A percentile compares a stretch with the other conserved stretches of the same genome.
Evolutionary conservation across 1,140 invertebrate genomes (phyloP).

Genomic region (Thalassaphorura encarpata): DNA sequence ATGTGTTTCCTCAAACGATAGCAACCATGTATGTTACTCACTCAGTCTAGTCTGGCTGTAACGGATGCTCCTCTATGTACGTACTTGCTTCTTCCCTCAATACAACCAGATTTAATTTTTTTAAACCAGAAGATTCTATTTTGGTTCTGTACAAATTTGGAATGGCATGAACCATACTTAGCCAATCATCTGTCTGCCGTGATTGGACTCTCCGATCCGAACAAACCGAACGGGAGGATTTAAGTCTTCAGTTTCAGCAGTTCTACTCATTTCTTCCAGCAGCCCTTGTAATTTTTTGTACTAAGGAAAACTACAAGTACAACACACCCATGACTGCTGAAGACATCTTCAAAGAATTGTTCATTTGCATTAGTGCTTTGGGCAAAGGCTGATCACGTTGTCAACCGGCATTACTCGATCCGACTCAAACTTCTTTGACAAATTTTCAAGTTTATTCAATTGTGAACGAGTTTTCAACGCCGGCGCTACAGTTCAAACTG

Average conservation of each 20-base stretch:
- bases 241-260: not conserved
- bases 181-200: constrained; percentile 33
- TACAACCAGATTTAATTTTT: too few species aligned
- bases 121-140: constrained; percentile 28
- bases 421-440: too few species aligned
- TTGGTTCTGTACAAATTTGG: constrained; percentile 34
- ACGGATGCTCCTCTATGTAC: too few species aligned
- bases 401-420: constrained; percentile 5
- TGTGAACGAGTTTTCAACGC: too few species aligned
- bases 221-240: too few species aligned
- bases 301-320: not conserved
- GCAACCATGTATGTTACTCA: too few species aligned
- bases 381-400: constrained; percentile 22
- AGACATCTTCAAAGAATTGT: too few species aligned
- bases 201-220: constrained; percentile 29
- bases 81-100: too few species aligned
- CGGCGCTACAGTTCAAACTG: too few species aligned
- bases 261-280: not conserved
- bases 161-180: constrained; percentile 34
- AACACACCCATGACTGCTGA: not conserved
- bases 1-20: too few species aligned
- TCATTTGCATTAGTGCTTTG: constrained; percentile 32
- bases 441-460: too few species aligned
- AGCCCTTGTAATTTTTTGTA: not conserved
- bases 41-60: too few species aligned